phyloP scores from a whole-genome alignment of 2,797 vertebrate species.

The Carapus acus region DNA sequence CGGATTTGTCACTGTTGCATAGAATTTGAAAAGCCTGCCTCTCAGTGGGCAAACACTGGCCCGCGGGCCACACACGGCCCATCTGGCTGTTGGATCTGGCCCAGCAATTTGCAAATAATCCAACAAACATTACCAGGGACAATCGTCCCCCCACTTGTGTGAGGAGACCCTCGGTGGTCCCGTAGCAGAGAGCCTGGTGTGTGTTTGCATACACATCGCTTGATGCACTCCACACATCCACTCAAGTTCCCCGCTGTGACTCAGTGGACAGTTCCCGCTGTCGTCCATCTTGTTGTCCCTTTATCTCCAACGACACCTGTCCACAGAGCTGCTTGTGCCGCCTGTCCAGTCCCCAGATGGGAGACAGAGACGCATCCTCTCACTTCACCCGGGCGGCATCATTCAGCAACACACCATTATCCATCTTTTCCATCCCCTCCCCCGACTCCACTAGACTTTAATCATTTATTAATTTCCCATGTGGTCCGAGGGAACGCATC shows the following conservation, averaged over 20 bases:
- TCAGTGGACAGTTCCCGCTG: slow-evolving; percentile 13
- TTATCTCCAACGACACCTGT: slow-evolving; percentile 48
- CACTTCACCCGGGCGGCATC: slow-evolving; percentile 52
- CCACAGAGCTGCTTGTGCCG: slow-evolving; percentile 46
- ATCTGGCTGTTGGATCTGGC: too few species aligned
- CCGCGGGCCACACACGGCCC: too few species aligned
- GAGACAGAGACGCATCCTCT: slow-evolving; percentile 57
- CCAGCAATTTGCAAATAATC: too few species aligned
- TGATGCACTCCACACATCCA: not conserved
- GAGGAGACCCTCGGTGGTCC: too few species aligned
- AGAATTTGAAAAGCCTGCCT: too few species aligned
- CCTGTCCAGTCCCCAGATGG: slow-evolving; percentile 25
- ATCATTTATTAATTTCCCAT: slow-evolving; percentile 76
- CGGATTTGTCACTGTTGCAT: too few species aligned
- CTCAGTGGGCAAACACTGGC: too few species aligned
- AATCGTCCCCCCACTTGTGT: too few species aligned
- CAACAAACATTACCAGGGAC: too few species aligned
- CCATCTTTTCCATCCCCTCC: slow-evolving; percentile 63
- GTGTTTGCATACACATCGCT: not conserved
- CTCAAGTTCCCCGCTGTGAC: slow-evolving; percentile 7
- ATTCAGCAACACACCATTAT: slow-evolving; percentile 61
- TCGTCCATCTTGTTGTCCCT: slow-evolving; percentile 29
- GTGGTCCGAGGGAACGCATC: slow-evolving; percentile 62
- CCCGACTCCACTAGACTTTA: slow-evolving; percentile 66
- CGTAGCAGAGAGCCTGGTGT: too few species aligned